These are phyloP conservation scores for Odontomachus brunneus DNA, from an alignment of 1,140 invertebrate species.

Conservation along the genomic window DNA sequence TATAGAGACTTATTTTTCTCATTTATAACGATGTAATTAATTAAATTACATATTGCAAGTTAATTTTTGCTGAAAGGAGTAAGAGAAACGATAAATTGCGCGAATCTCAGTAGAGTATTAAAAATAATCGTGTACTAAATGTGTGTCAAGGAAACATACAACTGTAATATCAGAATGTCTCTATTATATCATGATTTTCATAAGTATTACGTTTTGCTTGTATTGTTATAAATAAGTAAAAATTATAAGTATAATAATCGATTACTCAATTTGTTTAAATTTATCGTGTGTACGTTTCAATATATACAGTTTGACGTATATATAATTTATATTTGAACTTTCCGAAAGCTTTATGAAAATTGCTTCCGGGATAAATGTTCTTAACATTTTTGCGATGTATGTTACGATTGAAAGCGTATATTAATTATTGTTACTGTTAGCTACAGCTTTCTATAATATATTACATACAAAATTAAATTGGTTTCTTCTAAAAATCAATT, in stretches of 20 bases:
- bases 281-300: too few species aligned
- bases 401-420: neutral
- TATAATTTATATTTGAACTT: too few species aligned
- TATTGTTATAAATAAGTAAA: neutral
- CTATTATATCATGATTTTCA: neutral
- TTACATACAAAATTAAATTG: neutral
- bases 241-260: too few species aligned
- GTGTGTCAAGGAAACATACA: neutral
- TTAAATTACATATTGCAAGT: slow-evolving; percentile 12
- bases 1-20: neutral
- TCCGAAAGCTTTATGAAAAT: too few species aligned
- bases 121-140: neutral
- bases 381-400: neutral
- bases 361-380: neutral
- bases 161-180: slow-evolving; percentile 16
- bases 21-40: slow-evolving; percentile 23
- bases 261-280: too few species aligned
- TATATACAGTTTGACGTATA: too few species aligned
- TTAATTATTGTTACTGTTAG: neutral
- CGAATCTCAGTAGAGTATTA: slow-evolving; percentile 21
- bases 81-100: slow-evolving; percentile 12
- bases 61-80: slow-evolving; percentile 15
- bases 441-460: neutral
- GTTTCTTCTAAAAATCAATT: neutral
- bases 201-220: slow-evolving; percentile 30